Base-by-base conservation (phyloP, 2,797 vertebrate genomes). In the Melanogrammus aeglefinus region DNA sequence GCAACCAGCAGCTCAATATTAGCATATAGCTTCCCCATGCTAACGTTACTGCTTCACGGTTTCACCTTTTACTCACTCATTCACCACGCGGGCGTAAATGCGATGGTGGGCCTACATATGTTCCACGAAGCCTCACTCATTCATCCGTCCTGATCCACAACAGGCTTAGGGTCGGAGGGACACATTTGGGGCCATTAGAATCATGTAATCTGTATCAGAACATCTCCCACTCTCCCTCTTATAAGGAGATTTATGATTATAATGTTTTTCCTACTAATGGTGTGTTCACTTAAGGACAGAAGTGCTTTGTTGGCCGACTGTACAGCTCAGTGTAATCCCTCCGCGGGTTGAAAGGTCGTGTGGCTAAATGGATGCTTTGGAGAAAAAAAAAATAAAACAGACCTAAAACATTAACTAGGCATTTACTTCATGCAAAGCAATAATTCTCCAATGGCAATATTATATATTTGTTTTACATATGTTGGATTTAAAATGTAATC, bases 131-230 rank as follows among this genome's bases (percentile, higher is more conserved):
- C 79, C 63, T 77, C 76, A 41, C 75, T 76, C 76, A 2, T 7
- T 82, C 72, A 71, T 83, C 76, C 82, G 79, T 89, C 86, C 86
- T 57, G 36, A 0, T 83, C 82, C 51, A 38, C 78, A 82, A 77
- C 73, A 77, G 85, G 85, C 78, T 90, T 84, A 81, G 76, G 79
- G 84, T 87, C 82, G 81, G 44, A 3, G 3, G 44, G 44, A 16
- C 44, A 14, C 83, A 84, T 91, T 89, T 88, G 86, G 89, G 84
- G 66, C 84, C 85, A 81, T 89, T 89, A 91, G 88, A 89, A 80
- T 79, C 83, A 83, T 88, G 66, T 92, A 92, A 92, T 92, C 91
- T 90, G 87, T 86, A 88, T 90, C 85, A 88, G 77, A 82, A 77
- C 80, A 85, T 90, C 77, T 89, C 80, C 57, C 57, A 1, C 77